Percentiles rank a stretch among this genome's conserved stretches.
phyloP scores from a whole-genome alignment of 2,113 vertebrate genomes.

The Poeciliopsis turrubarensis region DNA sequence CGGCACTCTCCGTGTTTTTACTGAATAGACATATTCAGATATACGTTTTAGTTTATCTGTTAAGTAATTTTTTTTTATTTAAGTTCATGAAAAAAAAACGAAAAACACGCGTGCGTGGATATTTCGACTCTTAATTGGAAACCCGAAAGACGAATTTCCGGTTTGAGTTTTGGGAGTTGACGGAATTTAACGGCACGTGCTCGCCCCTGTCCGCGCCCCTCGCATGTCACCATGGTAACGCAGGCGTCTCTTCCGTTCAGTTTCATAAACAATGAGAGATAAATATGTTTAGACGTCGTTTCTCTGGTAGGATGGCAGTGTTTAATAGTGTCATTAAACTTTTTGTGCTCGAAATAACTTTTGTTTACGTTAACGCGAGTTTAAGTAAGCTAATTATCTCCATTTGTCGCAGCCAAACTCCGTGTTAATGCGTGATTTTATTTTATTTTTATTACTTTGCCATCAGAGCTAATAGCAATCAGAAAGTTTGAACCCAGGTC shows the following conservation, averaged over 20 bases:
- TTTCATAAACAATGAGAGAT: background rate
- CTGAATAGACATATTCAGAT: background rate
- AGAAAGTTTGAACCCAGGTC: no score
- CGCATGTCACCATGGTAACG: constrained; percentile 47
- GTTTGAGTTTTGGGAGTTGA: rapidly evolving
- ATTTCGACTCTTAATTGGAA: constrained; percentile 39
- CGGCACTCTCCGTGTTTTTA: background rate
- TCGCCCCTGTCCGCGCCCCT: constrained; percentile 5
- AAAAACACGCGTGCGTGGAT: rapidly evolving
- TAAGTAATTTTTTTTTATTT: background rate
- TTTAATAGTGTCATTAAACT: no score
- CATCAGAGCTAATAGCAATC: no score
- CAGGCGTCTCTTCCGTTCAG: constrained; percentile 21
- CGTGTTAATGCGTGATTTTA: no score
- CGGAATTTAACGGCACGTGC: background rate
- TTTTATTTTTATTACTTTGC: no score
- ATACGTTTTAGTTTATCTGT: background rate
- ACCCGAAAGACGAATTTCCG: rapidly evolving
- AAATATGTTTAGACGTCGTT: background rate
- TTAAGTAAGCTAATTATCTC: no score
- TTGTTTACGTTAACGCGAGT: no score
- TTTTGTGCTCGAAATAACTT: no score
- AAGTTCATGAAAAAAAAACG: background rate
- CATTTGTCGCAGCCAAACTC: no score
- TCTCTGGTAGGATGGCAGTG: background rate